Percentiles rank a stretch among this genome's conserved stretches.
These are phyloP conservation scores for Cydia strobilella DNA, from an alignment of 1,140 invertebrate species.

Conservation along the genomic window DNA sequence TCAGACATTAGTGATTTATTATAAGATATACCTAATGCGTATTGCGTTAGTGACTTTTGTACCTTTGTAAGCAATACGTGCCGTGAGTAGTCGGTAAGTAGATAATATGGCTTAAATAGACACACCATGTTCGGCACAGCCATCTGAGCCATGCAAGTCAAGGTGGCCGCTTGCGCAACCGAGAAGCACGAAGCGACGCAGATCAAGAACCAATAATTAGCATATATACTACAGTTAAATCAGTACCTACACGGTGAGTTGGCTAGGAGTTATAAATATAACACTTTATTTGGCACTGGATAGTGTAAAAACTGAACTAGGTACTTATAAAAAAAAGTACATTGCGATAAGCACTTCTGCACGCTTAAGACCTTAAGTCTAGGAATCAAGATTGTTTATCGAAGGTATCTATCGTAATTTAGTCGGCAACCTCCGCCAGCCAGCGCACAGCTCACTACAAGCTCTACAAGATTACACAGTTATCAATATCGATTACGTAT, in stretches of 20 bases:
- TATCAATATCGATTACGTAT: slow-evolving; percentile 17
- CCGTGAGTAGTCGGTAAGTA: slow-evolving; percentile 45
- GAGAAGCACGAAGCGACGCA: slow-evolving; percentile 45
- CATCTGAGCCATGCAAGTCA: slow-evolving; percentile 67
- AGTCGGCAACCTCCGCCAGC: background rate
- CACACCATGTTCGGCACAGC: slow-evolving; percentile 54
- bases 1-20: background rate
- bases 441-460: background rate
- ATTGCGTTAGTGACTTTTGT: slow-evolving; percentile 16
- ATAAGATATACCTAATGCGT: background rate
- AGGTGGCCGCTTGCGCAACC: slow-evolving; percentile 64
- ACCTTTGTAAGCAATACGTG: slow-evolving; percentile 35
- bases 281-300: too few species aligned
- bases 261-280: too few species aligned
- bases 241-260: background rate
- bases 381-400: background rate
- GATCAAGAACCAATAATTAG: slow-evolving; percentile 40
- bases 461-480: slow-evolving; percentile 6
- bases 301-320: too few species aligned
- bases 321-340: slow-evolving; percentile 31
- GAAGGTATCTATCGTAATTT: background rate
- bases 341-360: background rate
- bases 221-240: slow-evolving; percentile 22
- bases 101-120: slow-evolving; percentile 42
- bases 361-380: too few species aligned